These are phyloP conservation scores for Scaptomyza cyrtandrae DNA, from an alignment of 2,888 invertebrate genomes.

Conservation along the genomic window DNA sequence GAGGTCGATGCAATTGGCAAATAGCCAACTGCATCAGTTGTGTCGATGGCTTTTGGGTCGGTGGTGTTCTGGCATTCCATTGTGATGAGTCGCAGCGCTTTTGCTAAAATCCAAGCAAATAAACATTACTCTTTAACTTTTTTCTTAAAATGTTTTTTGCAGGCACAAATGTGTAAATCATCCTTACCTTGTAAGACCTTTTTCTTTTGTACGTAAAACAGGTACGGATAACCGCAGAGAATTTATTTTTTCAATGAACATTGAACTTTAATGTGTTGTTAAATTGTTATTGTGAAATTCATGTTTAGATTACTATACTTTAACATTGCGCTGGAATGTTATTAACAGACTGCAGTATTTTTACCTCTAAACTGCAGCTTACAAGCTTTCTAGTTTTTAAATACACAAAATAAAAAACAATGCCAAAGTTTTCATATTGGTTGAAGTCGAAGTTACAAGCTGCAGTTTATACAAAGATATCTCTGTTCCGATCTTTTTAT, in stretches of 20 bases:
- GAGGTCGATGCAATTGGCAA: conserved; percentile 29
- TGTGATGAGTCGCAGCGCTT: conserved; percentile 61
- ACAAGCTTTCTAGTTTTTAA: too few relatives aligned
- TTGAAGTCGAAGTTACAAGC: too few relatives aligned
- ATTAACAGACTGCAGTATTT: conserved; percentile 17
- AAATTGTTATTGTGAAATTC: too few relatives aligned
- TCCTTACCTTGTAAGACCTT: too few relatives aligned
- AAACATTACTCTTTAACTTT: background rate
- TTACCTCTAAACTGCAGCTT: background rate
- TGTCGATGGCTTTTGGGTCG: conserved; percentile 59
- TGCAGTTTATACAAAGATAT: too few relatives aligned
- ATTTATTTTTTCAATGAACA: too few relatives aligned
- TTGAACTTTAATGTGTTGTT: too few relatives aligned
- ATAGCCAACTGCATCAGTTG: conserved; percentile 78
- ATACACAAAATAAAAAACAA: too few relatives aligned
- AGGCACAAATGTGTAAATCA: background rate
- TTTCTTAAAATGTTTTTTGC: background rate
- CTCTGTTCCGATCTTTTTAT: too few relatives aligned
- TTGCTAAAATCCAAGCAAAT: conserved; percentile 8
- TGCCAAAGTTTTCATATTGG: too few relatives aligned
- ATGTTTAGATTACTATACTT: too few relatives aligned
- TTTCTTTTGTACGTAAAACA: background rate
- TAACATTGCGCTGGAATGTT: conserved; percentile 10
- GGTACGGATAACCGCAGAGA: background rate
- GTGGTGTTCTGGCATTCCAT: conserved; percentile 53